Conservation (phyloP, 2,888 invertebrate species). For the Helleia helle region DNA sequence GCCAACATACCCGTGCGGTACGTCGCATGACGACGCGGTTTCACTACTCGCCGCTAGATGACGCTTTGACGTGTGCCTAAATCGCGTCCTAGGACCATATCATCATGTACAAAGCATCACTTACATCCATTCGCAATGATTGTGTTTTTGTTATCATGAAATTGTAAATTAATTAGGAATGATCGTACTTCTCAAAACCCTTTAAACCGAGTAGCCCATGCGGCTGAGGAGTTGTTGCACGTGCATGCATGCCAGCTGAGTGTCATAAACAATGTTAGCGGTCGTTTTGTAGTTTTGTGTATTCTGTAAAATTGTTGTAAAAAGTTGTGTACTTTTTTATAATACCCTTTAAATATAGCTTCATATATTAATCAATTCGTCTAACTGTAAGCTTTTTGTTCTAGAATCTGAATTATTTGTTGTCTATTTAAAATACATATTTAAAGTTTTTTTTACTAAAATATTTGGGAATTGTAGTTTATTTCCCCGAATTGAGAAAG, state of each 20-base stretch:
- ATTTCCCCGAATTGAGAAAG: too few species aligned
- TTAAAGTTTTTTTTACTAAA: too few species aligned
- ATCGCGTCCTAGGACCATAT: slow-evolving; percentile 25
- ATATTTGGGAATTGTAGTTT: too few species aligned
- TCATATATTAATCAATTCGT: too few species aligned
- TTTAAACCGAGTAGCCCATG: too few species aligned
- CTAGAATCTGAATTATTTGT: too few species aligned
- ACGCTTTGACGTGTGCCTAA: slow-evolving; percentile 52
- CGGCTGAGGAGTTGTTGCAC: too few species aligned
- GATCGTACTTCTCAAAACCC: slow-evolving; percentile 1
- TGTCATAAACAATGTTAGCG: slow-evolving; percentile 12
- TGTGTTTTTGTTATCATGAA: neutral
- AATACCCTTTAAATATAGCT: too few species aligned
- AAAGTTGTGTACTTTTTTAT: slow-evolving; percentile 7
- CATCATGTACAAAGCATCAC: neutral
- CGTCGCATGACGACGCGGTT: slow-evolving; percentile 50
- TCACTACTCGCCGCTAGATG: slow-evolving; percentile 45
- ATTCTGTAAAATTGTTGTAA: slow-evolving; percentile 5
- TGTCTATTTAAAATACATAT: too few species aligned
- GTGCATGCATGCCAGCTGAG: too few species aligned
- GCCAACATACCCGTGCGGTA: slow-evolving; percentile 73
- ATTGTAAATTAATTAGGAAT: slow-evolving; percentile 17
- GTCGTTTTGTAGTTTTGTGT: slow-evolving; percentile 17
- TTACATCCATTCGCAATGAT: slow-evolving; percentile 1
- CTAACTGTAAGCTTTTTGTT: too few species aligned